These are phyloP conservation scores for Orchesella cincta DNA, from an alignment of 1,140 invertebrate genomes.

Conservation along the genomic window DNA sequence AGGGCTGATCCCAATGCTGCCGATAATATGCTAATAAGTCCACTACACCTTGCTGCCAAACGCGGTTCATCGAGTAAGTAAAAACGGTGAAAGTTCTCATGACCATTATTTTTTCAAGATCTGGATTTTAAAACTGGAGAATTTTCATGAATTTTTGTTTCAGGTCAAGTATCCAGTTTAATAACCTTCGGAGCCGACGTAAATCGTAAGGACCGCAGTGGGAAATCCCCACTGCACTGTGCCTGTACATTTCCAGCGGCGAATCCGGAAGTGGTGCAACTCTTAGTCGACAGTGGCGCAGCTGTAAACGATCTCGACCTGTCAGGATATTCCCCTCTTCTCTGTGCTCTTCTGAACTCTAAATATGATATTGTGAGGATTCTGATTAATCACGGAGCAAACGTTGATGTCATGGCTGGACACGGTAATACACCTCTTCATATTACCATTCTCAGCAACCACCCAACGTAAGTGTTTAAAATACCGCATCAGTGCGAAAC, in stretches of 20 bases:
- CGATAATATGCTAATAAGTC: constrained; percentile 38
- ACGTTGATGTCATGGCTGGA: constrained; percentile 31
- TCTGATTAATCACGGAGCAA: constrained; percentile 28
- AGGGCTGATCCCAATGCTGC: constrained; percentile 43
- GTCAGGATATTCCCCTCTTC: constrained; percentile 33
- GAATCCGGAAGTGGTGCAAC: constrained; percentile 33
- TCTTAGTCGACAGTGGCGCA: constrained; percentile 42
- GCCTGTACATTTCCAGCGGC: constrained; percentile 28
- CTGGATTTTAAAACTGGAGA: no score
- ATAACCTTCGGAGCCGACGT: constrained; percentile 42
- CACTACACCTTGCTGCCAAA: constrained; percentile 43
- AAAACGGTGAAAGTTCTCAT: neutral
- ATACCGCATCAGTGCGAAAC: neutral
- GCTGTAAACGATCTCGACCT: constrained; percentile 28
- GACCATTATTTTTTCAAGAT: neutral
- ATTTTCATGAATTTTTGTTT: neutral
- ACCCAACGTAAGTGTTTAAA: no score
- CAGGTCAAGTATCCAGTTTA: constrained; percentile 10
- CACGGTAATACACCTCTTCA: constrained; percentile 43
- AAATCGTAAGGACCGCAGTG: constrained; percentile 32
- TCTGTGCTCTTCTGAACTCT: constrained; percentile 35
- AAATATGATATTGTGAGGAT: constrained; percentile 33
- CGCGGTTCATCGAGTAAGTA: constrained; percentile 36
- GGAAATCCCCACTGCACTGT: constrained; percentile 38
- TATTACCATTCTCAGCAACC: constrained; percentile 38